These are phyloP conservation scores for Tachystola acroxantha DNA, from an alignment of 2,888 invertebrate genomes.

Conservation along the genomic window DNA sequence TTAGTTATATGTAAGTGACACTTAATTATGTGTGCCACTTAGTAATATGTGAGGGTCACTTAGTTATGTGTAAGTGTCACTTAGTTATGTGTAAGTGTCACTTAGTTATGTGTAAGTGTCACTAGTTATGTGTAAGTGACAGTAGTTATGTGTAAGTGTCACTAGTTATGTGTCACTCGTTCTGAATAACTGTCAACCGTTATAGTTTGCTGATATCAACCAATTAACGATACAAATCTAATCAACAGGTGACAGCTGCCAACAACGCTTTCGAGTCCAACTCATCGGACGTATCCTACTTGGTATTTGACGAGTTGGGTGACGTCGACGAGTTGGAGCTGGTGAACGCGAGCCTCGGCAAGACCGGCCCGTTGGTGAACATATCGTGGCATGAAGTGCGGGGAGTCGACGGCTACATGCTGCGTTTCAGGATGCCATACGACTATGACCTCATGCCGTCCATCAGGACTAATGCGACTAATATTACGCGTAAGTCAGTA, in stretches of 20 bases:
- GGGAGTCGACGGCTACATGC: slow-evolving; percentile 78
- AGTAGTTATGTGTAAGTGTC: too few species aligned
- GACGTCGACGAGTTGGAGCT: slow-evolving; percentile 80
- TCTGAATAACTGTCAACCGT: too few species aligned
- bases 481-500: slow-evolving; percentile 65
- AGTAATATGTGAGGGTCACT: too few species aligned
- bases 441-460: slow-evolving; percentile 75
- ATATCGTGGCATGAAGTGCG: slow-evolving; percentile 80
- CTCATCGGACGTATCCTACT: slow-evolving; percentile 74
- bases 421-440: slow-evolving; percentile 68
- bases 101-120: too few species aligned
- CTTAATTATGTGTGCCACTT: too few species aligned
- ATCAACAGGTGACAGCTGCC: slow-evolving; percentile 79
- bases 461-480: slow-evolving; percentile 54
- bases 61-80: too few species aligned
- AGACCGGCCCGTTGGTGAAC: slow-evolving; percentile 69
- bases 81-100: too few species aligned
- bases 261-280: slow-evolving; percentile 80
- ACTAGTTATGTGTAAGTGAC: too few species aligned
- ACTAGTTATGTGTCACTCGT: too few species aligned
- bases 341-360: slow-evolving; percentile 69
- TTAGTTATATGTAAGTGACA: too few species aligned
- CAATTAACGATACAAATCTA: too few species aligned
- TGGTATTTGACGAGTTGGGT: slow-evolving; percentile 82
- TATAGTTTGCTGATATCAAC: too few species aligned